phyloP scores from a whole-genome alignment of 2,888 invertebrate species.

The Agrotis ipsilon region DNA sequence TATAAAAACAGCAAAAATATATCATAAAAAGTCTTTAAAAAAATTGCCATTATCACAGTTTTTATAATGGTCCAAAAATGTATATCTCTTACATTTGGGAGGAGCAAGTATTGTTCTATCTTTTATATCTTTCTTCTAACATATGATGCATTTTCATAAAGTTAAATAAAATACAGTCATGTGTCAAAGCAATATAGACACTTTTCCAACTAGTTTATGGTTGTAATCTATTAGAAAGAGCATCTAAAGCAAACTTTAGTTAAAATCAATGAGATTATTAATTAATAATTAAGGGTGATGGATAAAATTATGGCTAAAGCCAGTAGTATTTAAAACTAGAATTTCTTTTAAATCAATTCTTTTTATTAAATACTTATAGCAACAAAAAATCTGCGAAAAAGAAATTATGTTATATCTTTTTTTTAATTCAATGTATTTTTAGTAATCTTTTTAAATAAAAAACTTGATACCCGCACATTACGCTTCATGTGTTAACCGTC shows the following conservation, averaged over 20 bases:
- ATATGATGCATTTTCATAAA: background rate
- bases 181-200: background rate
- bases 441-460: background rate
- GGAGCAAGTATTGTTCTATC: too few relatives aligned
- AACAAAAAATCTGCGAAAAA: background rate
- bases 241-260: background rate
- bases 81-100: too few relatives aligned
- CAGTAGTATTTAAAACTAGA: background rate
- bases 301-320: conserved; percentile 5
- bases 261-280: conserved; percentile 8
- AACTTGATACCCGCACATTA: conserved; percentile 25
- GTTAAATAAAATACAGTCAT: background rate
- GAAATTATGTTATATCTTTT: background rate
- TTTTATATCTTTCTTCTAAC: too few relatives aligned
- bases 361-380: background rate
- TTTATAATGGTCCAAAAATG: too few relatives aligned
- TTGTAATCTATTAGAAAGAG: background rate
- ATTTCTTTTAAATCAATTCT: background rate
- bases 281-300: conserved; percentile 30
- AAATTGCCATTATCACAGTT: too few relatives aligned
- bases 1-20: too few relatives aligned
- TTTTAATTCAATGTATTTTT: conserved; percentile 12
- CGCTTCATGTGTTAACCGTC: conserved; percentile 58
- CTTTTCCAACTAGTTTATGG: background rate
- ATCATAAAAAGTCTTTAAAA: too few relatives aligned